Base-by-base conservation (phyloP, 1,140 invertebrate species). In the Rhyzopertha dominica region DNA sequence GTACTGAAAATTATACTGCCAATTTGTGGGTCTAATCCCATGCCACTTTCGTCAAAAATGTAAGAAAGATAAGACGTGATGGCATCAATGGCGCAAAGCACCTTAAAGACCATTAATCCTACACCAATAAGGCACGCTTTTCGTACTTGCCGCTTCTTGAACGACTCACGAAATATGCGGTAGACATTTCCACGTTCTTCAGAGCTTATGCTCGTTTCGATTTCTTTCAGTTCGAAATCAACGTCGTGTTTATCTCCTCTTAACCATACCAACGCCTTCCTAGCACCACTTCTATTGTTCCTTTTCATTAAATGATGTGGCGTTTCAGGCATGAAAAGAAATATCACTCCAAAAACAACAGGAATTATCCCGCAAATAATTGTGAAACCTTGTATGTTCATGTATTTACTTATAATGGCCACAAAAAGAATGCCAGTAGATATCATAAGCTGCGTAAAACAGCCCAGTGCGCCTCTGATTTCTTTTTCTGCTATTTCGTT, bases 61-160 rank as follows among this genome's bases (percentile, higher is more conserved):
- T 73, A 70, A 7, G 80, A 77, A 0, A 85, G 83, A 58, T 87
- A 90, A 66, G 90, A 91, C 52, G 90, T 84, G 22, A 92, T 81
- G 5, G 85, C 87, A 69, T 90, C 85, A 41, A 87, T 76, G 18
- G 84, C 85, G 43, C 80, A 82, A 44, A 85, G 74, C 63, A 87
- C 84, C 61, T 90, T 87, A 66, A 90, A 85, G 58, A 83, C 73
- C 84, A 91, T 87, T 34, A 86, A 73, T 1, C 78, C 76, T 2
- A 90, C 71, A n/a, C 79, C 77, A 22, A 88, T 79, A 3, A 85
- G 60, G 13, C 87, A 68, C 0, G 84, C 85, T 12, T n/a, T n/a
- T n/a, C n/a, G n/a, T n/a, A n/a, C n/a, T n/a, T n/a, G n/a, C n/a
- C n/a, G n/a, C n/a, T 18, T 39, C 10, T 34, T 76, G 48, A 85